Evolutionary conservation across 1,140 invertebrate genomes (phyloP), one percentile per base, ranked within the genome.

Genomic region (Agrypnia vestita): DNA sequence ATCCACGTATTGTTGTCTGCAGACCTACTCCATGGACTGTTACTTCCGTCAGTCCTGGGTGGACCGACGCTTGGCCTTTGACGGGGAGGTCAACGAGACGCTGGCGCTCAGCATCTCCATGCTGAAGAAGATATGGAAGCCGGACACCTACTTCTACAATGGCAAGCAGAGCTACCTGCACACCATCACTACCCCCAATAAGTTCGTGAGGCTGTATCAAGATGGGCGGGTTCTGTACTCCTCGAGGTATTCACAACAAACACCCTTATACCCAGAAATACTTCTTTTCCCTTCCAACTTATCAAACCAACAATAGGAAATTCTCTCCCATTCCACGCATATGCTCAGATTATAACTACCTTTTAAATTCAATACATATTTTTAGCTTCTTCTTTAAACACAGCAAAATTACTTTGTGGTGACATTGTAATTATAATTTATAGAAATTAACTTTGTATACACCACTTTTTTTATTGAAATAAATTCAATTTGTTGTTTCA

Each of bases 21-120:
- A 97, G 96, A 95, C 94, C 3, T 97, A 97, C 86, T 96, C 95
- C 15, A 96, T 97, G 94, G 96, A 99, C 85, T 98, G 97, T 86
- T 99, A 99, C 86, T 98, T 99, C 86, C 93, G 97, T 10, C 96
- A 97, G 87, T 95, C 94, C 81, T 96, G 96, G 96, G 90, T 94
- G 11, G 96, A 97, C 86, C 91, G 93, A 25, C 91, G 96, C 0
- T 89, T 97, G 0, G 95, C 95, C 72, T 97, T 97, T 85, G 87
- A 97, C 86, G 96, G 93, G 62, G 95, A 95, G 7, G 95, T 95
- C 15, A 96, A 94, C 84, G 93, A 94, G 83, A 95, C 94, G 13
- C 87, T 97, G 19, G 96, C 95, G 46, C 89, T 97, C 1, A 96
- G 94, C 73, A 97, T 97, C 78, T 96, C 96, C 86, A 97, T 97